Percentiles rank a stretch among this genome's conserved stretches.
phyloP scores from a whole-genome alignment of 2,888 invertebrate genomes.

The Eledone cirrhosa region DNA sequence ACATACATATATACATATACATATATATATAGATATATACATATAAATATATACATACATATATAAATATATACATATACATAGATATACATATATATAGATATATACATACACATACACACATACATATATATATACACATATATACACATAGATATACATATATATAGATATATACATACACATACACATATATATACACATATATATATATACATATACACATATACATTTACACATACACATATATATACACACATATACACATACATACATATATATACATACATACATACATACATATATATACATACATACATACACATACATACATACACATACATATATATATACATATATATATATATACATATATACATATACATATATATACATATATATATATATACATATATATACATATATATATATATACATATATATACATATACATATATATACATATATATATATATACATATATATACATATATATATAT shows the following conservation, averaged over 20 bases:
- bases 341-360: neutral
- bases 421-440: neutral
- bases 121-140: too few species aligned
- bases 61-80: neutral
- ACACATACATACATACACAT: neutral
- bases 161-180: neutral
- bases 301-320: neutral
- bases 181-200: neutral
- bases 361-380: neutral
- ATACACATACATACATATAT: neutral
- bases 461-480: neutral
- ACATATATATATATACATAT: neutral
- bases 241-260: neutral
- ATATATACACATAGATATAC: too few species aligned
- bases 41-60: neutral
- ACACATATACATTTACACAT: neutral
- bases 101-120: too few species aligned
- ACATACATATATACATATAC: neutral
- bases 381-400: neutral
- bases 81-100: neutral
- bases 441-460: neutral
- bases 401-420: neutral
- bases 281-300: neutral
- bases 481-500: neutral
- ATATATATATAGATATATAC: neutral